These are phyloP conservation scores for Apis mellifera DNA, from an alignment of 1,140 invertebrate genomes.

Conservation along the genomic window DNA sequence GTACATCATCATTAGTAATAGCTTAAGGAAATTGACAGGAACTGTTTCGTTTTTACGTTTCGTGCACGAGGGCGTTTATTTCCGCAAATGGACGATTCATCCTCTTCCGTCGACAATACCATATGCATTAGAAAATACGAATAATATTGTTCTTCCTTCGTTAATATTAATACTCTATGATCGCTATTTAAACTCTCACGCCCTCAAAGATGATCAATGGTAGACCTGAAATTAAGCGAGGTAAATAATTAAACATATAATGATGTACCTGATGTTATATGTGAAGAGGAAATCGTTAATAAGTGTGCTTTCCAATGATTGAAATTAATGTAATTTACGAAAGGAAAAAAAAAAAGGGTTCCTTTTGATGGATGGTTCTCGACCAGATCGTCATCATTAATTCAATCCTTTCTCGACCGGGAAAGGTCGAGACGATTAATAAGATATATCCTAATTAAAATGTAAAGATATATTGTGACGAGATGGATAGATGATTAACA, in stretches of 20 bases:
- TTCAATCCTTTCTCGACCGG: conserved; percentile 48
- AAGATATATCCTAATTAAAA: conserved; percentile 49
- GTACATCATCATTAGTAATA: too few species aligned
- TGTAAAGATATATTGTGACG: conserved; percentile 13
- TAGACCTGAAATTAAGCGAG: background rate
- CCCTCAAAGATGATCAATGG: background rate
- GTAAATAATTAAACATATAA: background rate
- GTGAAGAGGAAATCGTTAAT: background rate
- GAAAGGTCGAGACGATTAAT: conserved; percentile 26
- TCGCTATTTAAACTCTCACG: background rate
- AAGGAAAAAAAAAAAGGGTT: conserved; percentile 1
- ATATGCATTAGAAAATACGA: background rate
- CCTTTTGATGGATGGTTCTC: conserved; percentile 14
- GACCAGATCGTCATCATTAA: conserved; percentile 30
- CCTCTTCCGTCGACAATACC: background rate
- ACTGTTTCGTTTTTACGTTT: background rate
- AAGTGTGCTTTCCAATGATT: background rate
- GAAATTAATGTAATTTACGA: conserved; percentile 31
- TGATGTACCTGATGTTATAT: background rate
- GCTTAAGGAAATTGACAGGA: too few species aligned
- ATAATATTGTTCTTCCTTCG: conserved; percentile 14
- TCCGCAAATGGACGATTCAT: conserved; percentile 14
- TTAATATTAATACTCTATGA: conserved; percentile 11
- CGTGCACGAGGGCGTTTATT: conserved; percentile 32
- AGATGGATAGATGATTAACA: conserved; percentile 37